These are phyloP conservation scores for Drosophila takahashii DNA, from an alignment of 1,140 invertebrate species.

Conservation along the genomic window DNA sequence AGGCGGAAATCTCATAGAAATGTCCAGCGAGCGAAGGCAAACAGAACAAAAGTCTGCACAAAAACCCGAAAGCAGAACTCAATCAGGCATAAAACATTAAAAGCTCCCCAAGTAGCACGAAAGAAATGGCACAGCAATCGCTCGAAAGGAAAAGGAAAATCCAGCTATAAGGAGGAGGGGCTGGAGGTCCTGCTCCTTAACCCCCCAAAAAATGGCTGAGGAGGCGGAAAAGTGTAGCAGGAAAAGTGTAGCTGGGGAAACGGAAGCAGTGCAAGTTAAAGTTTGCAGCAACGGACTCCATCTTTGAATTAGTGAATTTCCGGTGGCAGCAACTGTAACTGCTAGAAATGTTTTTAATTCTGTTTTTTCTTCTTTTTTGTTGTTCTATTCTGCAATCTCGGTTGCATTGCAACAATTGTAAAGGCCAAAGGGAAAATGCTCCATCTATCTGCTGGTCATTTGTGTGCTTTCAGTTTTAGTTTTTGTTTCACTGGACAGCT, in stretches of 20 bases:
- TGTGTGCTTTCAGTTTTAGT: constrained; percentile 29
- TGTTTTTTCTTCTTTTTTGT: constrained; percentile 17
- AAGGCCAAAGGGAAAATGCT: constrained; percentile 15
- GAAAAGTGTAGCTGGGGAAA: constrained; percentile 35
- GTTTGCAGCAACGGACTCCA: constrained; percentile 63
- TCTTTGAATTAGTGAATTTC: constrained; percentile 75
- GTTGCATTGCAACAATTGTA: constrained; percentile 37
- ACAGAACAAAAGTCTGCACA: constrained; percentile 59
- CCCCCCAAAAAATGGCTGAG: constrained; percentile 4
- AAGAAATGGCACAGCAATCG: constrained; percentile 50
- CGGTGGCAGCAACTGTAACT: constrained; percentile 46
- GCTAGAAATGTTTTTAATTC: constrained; percentile 68
- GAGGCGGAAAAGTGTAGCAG: constrained; percentile 29
- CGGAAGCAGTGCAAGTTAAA: constrained; percentile 63
- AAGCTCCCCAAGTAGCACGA: constrained; percentile 36
- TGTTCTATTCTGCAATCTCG: constrained; percentile 18
- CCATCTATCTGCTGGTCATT: neutral
- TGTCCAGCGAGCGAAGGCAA: constrained; percentile 44
- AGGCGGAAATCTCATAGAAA: constrained; percentile 58
- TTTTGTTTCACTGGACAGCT: constrained; percentile 15
- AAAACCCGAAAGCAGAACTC: constrained; percentile 73
- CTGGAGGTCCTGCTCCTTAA: neutral
- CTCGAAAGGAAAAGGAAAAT: constrained; percentile 11
- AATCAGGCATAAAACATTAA: constrained; percentile 81
- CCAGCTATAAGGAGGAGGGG: neutral